These are phyloP conservation scores for Pitta sordida DNA, from an alignment of 2,113 vertebrate species.

Conservation along the genomic window DNA sequence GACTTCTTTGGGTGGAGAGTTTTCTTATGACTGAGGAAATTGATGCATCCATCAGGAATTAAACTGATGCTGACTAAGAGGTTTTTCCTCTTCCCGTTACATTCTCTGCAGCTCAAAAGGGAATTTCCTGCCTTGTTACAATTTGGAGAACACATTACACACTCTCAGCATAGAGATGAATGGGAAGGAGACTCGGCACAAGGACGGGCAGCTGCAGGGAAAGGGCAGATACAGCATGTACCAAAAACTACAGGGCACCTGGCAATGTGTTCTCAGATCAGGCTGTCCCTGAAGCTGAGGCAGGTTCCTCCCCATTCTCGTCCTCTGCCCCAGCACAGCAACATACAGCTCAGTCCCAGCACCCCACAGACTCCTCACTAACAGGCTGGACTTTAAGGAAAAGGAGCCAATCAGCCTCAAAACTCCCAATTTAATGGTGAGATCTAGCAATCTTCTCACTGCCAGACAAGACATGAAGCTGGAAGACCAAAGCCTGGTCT, in stretches of 20 bases:
- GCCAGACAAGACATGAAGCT: neutral
- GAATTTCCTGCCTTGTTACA: conserved; percentile 50
- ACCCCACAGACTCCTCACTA: rapidly evolving
- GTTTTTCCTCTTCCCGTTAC: conserved; percentile 51
- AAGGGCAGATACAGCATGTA: neutral
- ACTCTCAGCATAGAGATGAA: neutral
- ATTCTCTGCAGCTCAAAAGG: conserved; percentile 21
- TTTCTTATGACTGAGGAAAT: conserved; percentile 51
- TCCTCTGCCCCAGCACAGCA: neutral
- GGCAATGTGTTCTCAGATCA: neutral
- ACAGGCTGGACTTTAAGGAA: neutral
- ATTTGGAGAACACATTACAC: neutral
- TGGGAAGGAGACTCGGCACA: neutral
- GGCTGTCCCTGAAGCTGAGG: neutral
- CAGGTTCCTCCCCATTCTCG: neutral
- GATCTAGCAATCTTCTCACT: neutral
- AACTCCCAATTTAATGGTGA: neutral
- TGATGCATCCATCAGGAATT: conserved; percentile 31
- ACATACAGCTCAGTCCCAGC: rapidly evolving
- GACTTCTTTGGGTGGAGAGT: conserved; percentile 5
- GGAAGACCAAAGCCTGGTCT: neutral
- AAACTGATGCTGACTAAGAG: conserved; percentile 53
- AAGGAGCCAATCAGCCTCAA: neutral
- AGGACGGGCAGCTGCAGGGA: neutral
- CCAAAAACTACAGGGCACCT: neutral